Percentiles rank a stretch among this genome's conserved stretches.
phyloP scores from a whole-genome alignment of 1,140 invertebrate genomes.

The Caenorhabditis inopinata region DNA sequence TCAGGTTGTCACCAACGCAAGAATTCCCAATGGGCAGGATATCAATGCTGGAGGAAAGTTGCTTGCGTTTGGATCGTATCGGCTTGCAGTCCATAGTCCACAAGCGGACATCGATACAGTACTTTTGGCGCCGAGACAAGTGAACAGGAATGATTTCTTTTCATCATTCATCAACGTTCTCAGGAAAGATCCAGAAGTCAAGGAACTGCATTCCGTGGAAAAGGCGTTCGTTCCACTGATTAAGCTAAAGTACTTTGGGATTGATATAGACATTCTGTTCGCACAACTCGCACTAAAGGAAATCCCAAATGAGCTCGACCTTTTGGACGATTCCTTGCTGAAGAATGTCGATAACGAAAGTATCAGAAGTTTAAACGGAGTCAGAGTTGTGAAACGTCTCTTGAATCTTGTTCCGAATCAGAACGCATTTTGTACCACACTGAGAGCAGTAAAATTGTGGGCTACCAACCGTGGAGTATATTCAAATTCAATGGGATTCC shows the following conservation, averaged over 20 bases:
- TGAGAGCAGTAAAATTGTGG: constrained; percentile 82
- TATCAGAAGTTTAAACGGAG: constrained; percentile 92
- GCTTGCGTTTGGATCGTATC: constrained; percentile 95
- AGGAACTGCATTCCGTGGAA: constrained; percentile 78
- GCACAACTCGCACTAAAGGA: constrained; percentile 78
- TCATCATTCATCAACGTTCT: constrained; percentile 86
- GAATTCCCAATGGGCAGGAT: neutral
- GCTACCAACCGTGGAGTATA: constrained; percentile 81
- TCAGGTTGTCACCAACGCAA: constrained; percentile 51
- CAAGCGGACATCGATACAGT: constrained; percentile 97
- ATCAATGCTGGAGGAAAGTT: constrained; percentile 81
- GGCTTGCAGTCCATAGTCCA: constrained; percentile 82
- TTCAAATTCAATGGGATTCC: constrained; percentile 90
- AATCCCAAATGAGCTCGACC: constrained; percentile 11
- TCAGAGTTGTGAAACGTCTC: constrained; percentile 96
- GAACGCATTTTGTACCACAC: constrained; percentile 85
- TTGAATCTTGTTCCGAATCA: constrained; percentile 89
- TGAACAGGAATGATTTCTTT: constrained; percentile 91
- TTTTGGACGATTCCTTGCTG: neutral
- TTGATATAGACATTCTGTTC: constrained; percentile 90
- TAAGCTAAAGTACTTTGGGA: constrained; percentile 97
- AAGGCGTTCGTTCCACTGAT: constrained; percentile 99
- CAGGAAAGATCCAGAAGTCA: constrained; percentile 70
- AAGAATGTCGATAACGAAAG: constrained; percentile 9
- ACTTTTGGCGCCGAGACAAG: constrained; percentile 92